Evolutionary conservation across 2,797 vertebrate species (phyloP).

Genomic region (Crocodylus rhombifer): DNA sequence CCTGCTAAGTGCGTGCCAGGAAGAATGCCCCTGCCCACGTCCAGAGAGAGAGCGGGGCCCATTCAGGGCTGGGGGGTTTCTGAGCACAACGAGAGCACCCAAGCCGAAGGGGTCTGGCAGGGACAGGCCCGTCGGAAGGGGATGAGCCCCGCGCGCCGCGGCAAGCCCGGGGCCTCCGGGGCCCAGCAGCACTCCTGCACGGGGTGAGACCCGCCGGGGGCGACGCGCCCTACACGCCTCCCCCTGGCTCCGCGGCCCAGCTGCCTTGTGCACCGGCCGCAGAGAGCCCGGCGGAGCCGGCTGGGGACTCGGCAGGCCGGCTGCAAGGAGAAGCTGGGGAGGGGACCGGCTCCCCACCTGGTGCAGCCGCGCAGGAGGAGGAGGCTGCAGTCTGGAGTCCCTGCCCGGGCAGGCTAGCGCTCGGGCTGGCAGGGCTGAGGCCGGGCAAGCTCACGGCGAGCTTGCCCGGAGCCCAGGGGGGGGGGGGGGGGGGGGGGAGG

Average conservation of each 20-base stretch:
- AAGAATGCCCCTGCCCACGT: no score
- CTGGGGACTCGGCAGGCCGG: no score
- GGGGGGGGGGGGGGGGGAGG: not conserved
- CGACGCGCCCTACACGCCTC: accelerated
- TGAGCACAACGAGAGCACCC: not conserved
- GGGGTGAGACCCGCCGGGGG: not conserved
- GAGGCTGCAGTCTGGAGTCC: not conserved
- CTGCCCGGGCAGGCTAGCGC: no score
- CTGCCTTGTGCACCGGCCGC: no score
- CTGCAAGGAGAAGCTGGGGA: not conserved
- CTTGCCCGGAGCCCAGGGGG: accelerated
- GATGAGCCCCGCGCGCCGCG: no score
- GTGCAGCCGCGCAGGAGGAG: not conserved
- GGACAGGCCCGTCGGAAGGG: no score
- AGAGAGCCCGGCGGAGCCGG: no score
- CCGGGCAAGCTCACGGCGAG: not conserved
- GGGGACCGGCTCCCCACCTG: not conserved
- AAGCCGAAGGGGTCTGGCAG: not conserved
- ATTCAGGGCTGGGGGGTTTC: not conserved
- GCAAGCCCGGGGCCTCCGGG: no score
- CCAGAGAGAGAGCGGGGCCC: not conserved
- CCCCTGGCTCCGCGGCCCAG: not conserved
- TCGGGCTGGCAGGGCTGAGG: not conserved
- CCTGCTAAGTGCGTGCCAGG: no score
- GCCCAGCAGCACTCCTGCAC: not conserved